Percentiles rank a stretch among this genome's conserved stretches.
Conservation (phyloP, 2,888 invertebrate genomes). For the Notocelia uddmanniana region DNA sequence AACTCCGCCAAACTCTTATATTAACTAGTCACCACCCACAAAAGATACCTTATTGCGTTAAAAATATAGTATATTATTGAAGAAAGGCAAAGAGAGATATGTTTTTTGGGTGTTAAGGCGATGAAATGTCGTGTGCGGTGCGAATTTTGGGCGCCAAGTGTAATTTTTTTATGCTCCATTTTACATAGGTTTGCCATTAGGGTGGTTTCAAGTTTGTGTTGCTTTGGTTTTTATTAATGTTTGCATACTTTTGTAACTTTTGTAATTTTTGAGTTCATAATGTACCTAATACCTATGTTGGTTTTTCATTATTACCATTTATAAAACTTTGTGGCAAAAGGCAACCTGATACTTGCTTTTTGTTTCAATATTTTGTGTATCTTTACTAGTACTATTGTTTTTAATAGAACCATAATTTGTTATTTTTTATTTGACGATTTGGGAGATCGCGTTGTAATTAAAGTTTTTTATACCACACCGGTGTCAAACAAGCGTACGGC, state of each 20-base stretch:
- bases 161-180: slow-evolving; percentile 35
- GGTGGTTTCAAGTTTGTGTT: slow-evolving; percentile 24
- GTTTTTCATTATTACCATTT: no score
- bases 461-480: no score
- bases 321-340: not conserved
- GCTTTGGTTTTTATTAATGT: slow-evolving; percentile 14
- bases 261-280: slow-evolving; percentile 6
- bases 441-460: no score
- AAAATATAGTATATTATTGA: not conserved
- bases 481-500: no score
- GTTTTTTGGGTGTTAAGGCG: not conserved
- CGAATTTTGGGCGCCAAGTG: slow-evolving; percentile 23
- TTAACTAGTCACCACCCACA: not conserved
- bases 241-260: not conserved
- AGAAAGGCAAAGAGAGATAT: not conserved
- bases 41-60: not conserved
- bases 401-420: no score
- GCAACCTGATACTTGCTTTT: no score
- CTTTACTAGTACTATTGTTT: no score
- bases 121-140: slow-evolving; percentile 29
- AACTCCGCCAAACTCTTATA: not conserved
- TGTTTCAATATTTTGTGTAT: no score
- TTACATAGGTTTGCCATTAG: slow-evolving; percentile 44
- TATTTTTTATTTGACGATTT: no score
- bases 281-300: not conserved